Conservation (phyloP, 1,140 invertebrate species). For the Drosophila ohnishii region DNA sequence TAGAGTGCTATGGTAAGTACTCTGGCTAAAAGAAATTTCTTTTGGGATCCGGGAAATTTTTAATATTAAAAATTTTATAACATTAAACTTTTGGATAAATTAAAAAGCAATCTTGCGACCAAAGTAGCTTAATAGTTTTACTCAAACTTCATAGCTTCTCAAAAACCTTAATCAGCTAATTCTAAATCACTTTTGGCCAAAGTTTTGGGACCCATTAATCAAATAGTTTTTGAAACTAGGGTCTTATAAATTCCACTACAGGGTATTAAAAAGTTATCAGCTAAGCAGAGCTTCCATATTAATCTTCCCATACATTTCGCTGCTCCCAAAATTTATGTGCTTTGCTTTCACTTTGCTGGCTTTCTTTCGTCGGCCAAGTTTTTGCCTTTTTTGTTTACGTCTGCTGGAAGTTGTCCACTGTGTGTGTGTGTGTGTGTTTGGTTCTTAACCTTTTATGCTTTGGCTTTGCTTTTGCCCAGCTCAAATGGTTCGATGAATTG, state of each 20-base stretch:
- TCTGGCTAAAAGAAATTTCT: neutral
- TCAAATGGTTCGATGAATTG: slow-evolving; percentile 45
- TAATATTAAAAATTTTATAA: neutral
- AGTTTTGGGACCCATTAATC: neutral
- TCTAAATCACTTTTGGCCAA: neutral
- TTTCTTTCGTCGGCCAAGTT: slow-evolving; percentile 32
- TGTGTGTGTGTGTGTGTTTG: neutral
- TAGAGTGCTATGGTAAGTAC: neutral
- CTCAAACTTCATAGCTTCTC: neutral
- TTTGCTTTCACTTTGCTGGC: slow-evolving; percentile 40
- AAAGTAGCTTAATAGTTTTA: neutral
- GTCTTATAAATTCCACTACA: neutral
- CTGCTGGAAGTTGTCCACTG: slow-evolving; percentile 46
- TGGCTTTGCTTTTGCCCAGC: slow-evolving; percentile 13
- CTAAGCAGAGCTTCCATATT: neutral
- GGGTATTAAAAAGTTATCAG: slow-evolving; percentile 28
- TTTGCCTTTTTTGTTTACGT: slow-evolving; percentile 57
- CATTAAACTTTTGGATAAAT: neutral
- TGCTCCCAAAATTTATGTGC: slow-evolving; percentile 55
- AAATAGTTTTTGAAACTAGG: neutral
- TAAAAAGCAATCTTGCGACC: neutral
- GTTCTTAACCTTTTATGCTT: slow-evolving; percentile 23
- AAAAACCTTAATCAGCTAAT: neutral
- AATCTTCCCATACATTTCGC: slow-evolving; percentile 11
- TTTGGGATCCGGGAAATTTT: neutral